Evolutionary conservation across 2,113 vertebrate genomes (phyloP), one percentile per base, ranked within the genome.

Genomic region (Pao palembangensis): DNA sequence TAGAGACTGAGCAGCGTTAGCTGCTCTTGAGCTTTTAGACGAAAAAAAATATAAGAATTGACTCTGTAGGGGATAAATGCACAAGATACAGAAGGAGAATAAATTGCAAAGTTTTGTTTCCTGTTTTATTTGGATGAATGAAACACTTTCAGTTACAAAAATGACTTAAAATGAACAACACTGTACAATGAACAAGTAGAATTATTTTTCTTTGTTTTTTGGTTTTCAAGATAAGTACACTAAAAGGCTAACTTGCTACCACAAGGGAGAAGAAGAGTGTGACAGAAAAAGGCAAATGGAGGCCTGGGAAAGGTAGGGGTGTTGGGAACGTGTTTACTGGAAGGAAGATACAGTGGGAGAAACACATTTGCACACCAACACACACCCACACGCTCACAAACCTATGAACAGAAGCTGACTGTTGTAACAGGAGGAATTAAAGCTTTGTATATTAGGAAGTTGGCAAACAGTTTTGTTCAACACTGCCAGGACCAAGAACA

Each of bases 111-210:
- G 69, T 91, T 89, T 88, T 87, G 86, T 91, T 83, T 91, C 85
- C 88, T 87, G 84, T 91, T 91, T 92, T 92, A 91, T 91, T 92
- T 87, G 85, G 88, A 92, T 92, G 90, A 91, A 90, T 91, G 88
- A 92, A 91, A 92, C 91, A 92, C 91, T 86, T 90, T 90, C 86
- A 92, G 89, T 91, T 92, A 92, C 91, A 92, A 92, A 92, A 92
- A 92, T 91, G 87, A 90, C 90, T 91, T 92, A 85, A 92, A 91
- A 92, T 91, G 85, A 92, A 91, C 89, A 89, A 90, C 91, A 92
- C 89, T 91, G 89, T 91, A 92, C 91, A 92, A 90, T 92, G 91
- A 89, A 90, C 90, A 92, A 91, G 90, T 90, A 88, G 88, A 87
- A 81, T 85, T 85, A 82, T 82, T 91, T 88, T 89, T 83, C 70